Evolutionary conservation across 2,888 invertebrate genomes (phyloP).

Genomic region (Hylaea fasciaria): DNA sequence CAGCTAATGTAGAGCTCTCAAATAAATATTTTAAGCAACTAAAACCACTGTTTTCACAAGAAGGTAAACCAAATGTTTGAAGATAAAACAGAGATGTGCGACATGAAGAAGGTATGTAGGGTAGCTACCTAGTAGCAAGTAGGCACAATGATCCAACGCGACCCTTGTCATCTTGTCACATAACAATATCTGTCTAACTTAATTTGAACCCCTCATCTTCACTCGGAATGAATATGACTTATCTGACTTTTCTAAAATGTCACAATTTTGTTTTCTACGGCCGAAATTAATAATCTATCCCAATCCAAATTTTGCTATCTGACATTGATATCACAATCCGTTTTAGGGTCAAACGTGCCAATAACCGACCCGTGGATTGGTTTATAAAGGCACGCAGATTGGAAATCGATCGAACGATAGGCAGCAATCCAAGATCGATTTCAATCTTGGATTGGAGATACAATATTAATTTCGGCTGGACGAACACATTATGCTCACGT

Average conservation of each 20-base stretch:
- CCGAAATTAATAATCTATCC: too few relatives aligned
- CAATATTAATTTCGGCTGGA: too few relatives aligned
- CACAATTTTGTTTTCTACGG: too few relatives aligned
- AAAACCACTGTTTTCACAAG: neutral
- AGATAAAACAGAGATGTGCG: slow-evolving; percentile 19
- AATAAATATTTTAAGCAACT: neutral
- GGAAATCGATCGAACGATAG: too few relatives aligned
- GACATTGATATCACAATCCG: too few relatives aligned
- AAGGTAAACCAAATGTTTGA: slow-evolving; percentile 12
- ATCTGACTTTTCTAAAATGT: slow-evolving; percentile 15
- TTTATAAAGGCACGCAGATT: too few relatives aligned
- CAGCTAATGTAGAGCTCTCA: neutral
- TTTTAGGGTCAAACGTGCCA: too few relatives aligned
- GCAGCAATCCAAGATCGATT: too few relatives aligned
- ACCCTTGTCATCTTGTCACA: slow-evolving; percentile 79
- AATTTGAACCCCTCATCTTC: slow-evolving; percentile 26
- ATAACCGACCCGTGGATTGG: too few relatives aligned
- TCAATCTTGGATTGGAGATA: too few relatives aligned
- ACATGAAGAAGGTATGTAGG: slow-evolving; percentile 30
- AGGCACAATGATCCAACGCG: slow-evolving; percentile 52
- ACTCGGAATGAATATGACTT: slow-evolving; percentile 26
- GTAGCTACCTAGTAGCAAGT: slow-evolving; percentile 14
- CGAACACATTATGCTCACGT: too few relatives aligned
- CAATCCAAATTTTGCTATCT: too few relatives aligned
- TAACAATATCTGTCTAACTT: slow-evolving; percentile 46